Evolutionary conservation across 2,113 vertebrate species (phyloP).

Genomic region (Nycticebus coucang): DNA sequence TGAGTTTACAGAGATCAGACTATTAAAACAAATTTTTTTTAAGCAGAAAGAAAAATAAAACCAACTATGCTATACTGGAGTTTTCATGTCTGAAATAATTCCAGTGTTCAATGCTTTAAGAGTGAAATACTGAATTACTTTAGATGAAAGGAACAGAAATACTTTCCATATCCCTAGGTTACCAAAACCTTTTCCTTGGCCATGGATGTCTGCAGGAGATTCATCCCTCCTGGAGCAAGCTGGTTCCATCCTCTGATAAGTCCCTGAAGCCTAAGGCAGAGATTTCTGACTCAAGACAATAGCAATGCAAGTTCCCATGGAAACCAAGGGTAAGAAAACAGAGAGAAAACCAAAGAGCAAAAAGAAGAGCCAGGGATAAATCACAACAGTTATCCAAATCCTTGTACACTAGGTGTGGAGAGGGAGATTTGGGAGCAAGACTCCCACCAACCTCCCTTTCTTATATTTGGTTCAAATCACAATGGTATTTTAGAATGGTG

Average conservation of each 20-base stretch:
- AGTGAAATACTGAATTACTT: not conserved
- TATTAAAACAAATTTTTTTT: not conserved
- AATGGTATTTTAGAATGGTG: fast-evolving
- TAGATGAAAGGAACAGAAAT: not conserved
- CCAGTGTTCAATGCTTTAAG: not conserved
- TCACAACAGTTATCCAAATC: not conserved
- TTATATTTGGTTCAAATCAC: fast-evolving
- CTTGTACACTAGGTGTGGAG: not conserved
- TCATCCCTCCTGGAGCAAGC: not conserved
- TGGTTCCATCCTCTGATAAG: not conserved
- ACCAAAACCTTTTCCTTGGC: not conserved
- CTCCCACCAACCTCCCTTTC: fast-evolving
- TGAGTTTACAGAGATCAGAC: conserved; percentile 36
- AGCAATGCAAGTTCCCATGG: conserved; percentile 53
- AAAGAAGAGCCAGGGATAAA: not conserved
- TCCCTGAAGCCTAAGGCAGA: not conserved
- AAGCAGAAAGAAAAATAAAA: not conserved
- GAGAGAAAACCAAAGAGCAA: not conserved
- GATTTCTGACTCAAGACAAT: not conserved
- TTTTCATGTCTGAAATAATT: not conserved
- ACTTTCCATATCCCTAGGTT: not conserved
- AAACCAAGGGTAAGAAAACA: not conserved
- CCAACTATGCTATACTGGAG: not conserved
- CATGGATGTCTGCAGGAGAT: fast-evolving
- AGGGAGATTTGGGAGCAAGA: fast-evolving